phyloP scores from a whole-genome alignment of 2,113 vertebrate species.

The Nibea coibor region DNA sequence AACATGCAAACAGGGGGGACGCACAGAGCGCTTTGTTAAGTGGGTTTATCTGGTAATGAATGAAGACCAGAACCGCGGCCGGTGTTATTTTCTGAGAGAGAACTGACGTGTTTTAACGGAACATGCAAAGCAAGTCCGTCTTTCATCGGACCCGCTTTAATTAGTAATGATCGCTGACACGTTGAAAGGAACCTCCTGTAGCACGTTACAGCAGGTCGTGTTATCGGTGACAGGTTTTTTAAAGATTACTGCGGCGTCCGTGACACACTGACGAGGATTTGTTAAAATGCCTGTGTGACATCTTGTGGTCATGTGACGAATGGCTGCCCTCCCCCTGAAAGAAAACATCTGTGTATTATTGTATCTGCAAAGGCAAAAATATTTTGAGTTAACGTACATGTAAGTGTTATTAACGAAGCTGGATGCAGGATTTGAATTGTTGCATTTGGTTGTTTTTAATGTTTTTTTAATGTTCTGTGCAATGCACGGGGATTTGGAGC shows the following conservation, averaged over 20 bases:
- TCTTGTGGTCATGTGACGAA: background rate
- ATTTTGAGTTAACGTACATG: too few species aligned
- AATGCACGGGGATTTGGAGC: too few species aligned
- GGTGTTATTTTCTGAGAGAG: background rate
- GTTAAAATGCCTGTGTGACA: background rate
- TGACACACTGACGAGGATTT: background rate
- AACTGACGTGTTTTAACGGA: slow-evolving; percentile 7
- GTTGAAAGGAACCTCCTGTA: background rate
- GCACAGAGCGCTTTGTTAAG: slow-evolving; percentile 53
- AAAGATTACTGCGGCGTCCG: background rate
- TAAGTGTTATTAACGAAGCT: too few species aligned
- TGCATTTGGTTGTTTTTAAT: too few species aligned
- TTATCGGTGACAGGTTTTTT: too few species aligned
- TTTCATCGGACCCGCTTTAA: too few species aligned
- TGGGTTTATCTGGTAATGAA: slow-evolving; percentile 60
- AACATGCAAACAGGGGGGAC: slow-evolving; percentile 46
- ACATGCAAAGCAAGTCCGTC: slow-evolving; percentile 19
- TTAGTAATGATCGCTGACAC: background rate
- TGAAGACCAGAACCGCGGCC: slow-evolving; percentile 18
- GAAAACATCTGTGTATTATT: too few species aligned
- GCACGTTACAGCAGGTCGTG: background rate
- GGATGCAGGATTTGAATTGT: too few species aligned
- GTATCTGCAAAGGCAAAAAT: too few species aligned
- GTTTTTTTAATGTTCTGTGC: too few species aligned
- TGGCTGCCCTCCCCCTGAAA: background rate